A percentile compares a stretch with the other conserved stretches of the same genome.
These are phyloP conservation scores for Erythrolamprus reginae DNA, from an alignment of 2,113 vertebrate species.

Conservation along the genomic window DNA sequence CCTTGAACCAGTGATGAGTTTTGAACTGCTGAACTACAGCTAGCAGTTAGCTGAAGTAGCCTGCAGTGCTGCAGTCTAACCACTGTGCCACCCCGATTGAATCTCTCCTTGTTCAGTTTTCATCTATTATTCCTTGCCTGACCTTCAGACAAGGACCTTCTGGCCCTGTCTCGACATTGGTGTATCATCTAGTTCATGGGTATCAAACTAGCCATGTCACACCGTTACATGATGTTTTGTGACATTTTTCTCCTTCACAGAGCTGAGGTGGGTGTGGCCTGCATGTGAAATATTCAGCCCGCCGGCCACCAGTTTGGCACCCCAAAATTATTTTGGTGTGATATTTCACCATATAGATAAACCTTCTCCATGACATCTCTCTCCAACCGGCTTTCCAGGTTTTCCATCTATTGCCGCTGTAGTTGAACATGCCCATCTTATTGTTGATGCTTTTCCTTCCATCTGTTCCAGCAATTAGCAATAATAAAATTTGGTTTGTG, in stretches of 20 bases:
- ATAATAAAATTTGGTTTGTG: background rate
- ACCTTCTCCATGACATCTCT: background rate
- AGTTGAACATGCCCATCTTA: background rate
- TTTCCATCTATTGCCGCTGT: background rate
- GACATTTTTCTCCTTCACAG: too few relatives aligned
- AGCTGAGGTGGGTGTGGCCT: too few relatives aligned
- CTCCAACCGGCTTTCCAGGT: background rate
- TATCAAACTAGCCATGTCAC: too few relatives aligned
- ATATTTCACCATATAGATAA: background rate
- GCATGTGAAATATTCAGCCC: accelerated
- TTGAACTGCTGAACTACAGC: too few relatives aligned
- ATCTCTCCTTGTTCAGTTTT: too few relatives aligned
- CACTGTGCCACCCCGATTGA: too few relatives aligned
- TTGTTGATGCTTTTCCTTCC: background rate
- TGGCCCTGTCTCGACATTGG: background rate
- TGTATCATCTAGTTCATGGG: background rate
- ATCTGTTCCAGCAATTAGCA: background rate
- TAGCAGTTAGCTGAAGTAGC: too few relatives aligned
- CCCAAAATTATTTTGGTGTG: background rate
- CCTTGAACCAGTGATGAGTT: too few relatives aligned
- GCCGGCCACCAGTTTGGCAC: too few relatives aligned
- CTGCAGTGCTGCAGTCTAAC: too few relatives aligned
- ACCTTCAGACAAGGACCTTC: background rate
- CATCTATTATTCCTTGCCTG: too few relatives aligned
- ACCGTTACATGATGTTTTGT: too few relatives aligned